Base-by-base conservation (phyloP, 2,888 invertebrate genomes). In the Habroteleia sp. region DNA sequence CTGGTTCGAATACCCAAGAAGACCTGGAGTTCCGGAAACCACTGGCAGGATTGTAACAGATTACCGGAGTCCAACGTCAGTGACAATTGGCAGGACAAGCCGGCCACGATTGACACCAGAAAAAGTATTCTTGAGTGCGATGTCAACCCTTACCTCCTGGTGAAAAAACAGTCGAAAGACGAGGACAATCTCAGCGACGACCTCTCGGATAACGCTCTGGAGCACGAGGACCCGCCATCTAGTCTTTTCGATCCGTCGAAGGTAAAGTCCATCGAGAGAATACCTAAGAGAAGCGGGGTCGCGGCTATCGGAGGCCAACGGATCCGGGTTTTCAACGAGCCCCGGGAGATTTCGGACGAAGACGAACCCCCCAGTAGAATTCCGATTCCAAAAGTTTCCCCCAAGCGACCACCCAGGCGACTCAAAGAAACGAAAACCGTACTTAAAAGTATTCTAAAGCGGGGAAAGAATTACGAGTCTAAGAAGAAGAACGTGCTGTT, bases 61-160 rank as follows among this genome's bases (percentile, higher is more conserved):
- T 50, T 62, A 7, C 23, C 50, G 0, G 73, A 79, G 4, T 56
- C 52, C 0, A 79, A 56, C 4, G 7, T 44, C 25, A 71, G 74
- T 1, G 66, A 81, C 11, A 77, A 77, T 14, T 68, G 79, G 75
- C 79, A 80, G 8, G 80, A 82, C 7, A 76, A 58, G 20, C 23
- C 73, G 3, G 46, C 62, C 2, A 33, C 69, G n/a, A 56, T 46
- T 0, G 65, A 68, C 20, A 37, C 60, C 5, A 73, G 85, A 14
- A 93, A 92, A 77, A 95, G 95, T 10, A 96, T 96, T 77, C 89
- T 96, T 33, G 94, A 95, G 81, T 96, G 95, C 89, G 93, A 94
- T 86, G 94, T 96, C 31, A 96, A 95, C 88, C 95, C 96, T 1
- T 96, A 96, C 85, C 94, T 95, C 78, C 90, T 96, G 84, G 92